Base-by-base conservation (phyloP, 1,140 invertebrate genomes). In the Listronotus oregonensis region DNA sequence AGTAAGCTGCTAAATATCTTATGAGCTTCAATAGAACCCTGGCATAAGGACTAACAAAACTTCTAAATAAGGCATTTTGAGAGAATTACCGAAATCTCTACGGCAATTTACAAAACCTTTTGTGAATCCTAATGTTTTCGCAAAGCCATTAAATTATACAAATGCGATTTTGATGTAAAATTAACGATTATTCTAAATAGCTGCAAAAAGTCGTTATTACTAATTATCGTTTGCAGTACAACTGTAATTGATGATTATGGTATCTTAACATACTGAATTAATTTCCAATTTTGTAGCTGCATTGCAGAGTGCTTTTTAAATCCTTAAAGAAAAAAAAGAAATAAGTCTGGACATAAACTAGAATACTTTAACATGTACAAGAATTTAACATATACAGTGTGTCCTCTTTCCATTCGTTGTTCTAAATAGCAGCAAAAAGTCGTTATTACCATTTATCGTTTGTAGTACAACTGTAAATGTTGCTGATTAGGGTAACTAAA, bases 151-250 rank as follows among this genome's bases (percentile, higher is more conserved):
- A 64, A 50, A 56, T 64, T 64, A 64, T 64, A 64, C 62, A 64
- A 64, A 64, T 32, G 62, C 52, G 62, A 57, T 49, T 57, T 64
- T 64, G 44, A 64, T 64, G 62, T 64, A 64, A 57, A 64, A 64
- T 64, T 64, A 54, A 64, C 52, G 62, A 64, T 64, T 57, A 64
- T 64, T 51, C 50, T 64, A 51, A 58, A 54, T 42, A 49, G 32
- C 34, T 34, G 14, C 32, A 39, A 66, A 59, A 66, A 59, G 55
- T 37, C 55, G 56, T 66, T 66, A 66, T 66, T 66, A 59, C 55
- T 66, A 59, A 66, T 66, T 66, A 66, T 52, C 47, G 42, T 50
- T 42, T 3, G 40, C 37, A 18, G n/a, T 59, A 58, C 49, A 56
- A 56, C 61, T 55, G 18, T 64, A 55, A 64, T 14, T 51, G 61